These are phyloP conservation scores for Theristicus caerulescens DNA, from an alignment of 2,113 vertebrate species.

Conservation along the genomic window DNA sequence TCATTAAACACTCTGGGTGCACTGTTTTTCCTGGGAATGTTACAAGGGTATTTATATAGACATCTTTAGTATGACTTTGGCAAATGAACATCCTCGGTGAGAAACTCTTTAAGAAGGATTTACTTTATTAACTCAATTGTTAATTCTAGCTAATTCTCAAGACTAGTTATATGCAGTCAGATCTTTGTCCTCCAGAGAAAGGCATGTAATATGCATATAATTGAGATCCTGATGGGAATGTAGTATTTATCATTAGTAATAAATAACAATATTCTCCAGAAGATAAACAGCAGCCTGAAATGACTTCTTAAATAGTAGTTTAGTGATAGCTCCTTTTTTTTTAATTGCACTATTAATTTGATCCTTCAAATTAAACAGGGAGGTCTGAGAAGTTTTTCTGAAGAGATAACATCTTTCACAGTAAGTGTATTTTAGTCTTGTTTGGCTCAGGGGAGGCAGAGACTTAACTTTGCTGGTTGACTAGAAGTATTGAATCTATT, in stretches of 20 bases:
- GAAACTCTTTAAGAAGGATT: background rate
- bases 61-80: background rate
- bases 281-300: background rate
- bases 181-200: background rate
- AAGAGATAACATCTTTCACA: background rate
- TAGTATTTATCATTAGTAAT: background rate
- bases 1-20: background rate
- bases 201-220: background rate
- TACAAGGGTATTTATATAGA: background rate
- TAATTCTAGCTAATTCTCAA: slow-evolving; percentile 10
- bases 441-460: background rate
- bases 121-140: background rate
- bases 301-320: background rate
- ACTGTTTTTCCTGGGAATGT: background rate
- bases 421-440: background rate
- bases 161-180: background rate
- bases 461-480: background rate
- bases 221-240: background rate
- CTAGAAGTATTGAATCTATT: background rate
- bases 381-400: background rate
- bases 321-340: background rate
- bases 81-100: background rate
- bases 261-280: slow-evolving; percentile 7
- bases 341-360: background rate
- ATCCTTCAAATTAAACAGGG: background rate